phyloP scores from a whole-genome alignment of 2,888 invertebrate genomes.

The Acleris cristana region DNA sequence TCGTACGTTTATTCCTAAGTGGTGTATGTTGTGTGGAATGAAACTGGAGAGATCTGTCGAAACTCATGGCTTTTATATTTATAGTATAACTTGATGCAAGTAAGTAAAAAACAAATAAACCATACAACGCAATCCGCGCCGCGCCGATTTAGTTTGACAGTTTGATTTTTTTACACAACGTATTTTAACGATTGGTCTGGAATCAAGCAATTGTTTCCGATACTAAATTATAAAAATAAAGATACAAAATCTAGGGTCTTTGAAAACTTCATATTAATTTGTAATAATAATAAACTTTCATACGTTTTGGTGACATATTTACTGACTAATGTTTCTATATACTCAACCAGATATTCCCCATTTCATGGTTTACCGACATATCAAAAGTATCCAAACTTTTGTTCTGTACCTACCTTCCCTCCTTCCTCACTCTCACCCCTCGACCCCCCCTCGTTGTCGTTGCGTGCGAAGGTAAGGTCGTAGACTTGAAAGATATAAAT shows the following conservation, averaged over 20 bases:
- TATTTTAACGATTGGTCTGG: not conserved
- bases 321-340: too few relatives aligned
- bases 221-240: not conserved
- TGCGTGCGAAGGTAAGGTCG: slow-evolving; percentile 47
- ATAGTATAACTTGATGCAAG: not conserved
- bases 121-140: slow-evolving; percentile 4
- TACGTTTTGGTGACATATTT: too few relatives aligned
- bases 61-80: slow-evolving; percentile 55
- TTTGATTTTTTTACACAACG: slow-evolving; percentile 6
- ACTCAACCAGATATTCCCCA: too few relatives aligned
- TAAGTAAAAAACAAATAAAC: slow-evolving; percentile 9
- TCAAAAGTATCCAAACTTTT: slow-evolving; percentile 1
- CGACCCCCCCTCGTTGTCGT: slow-evolving; percentile 40
- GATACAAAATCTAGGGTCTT: not conserved
- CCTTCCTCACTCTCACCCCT: slow-evolving; percentile 23
- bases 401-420: slow-evolving; percentile 39
- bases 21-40: slow-evolving; percentile 72
- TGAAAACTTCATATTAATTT: too few relatives aligned
- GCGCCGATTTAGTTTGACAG: slow-evolving; percentile 10
- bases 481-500: slow-evolving; percentile 31
- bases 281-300: too few relatives aligned
- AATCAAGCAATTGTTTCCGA: not conserved
- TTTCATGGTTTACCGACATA: too few relatives aligned
- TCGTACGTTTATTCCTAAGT: slow-evolving; percentile 62
- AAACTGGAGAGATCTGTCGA: slow-evolving; percentile 61